phyloP scores from a whole-genome alignment of 1,140 invertebrate genomes.

The Protaetia brevitarsis region DNA sequence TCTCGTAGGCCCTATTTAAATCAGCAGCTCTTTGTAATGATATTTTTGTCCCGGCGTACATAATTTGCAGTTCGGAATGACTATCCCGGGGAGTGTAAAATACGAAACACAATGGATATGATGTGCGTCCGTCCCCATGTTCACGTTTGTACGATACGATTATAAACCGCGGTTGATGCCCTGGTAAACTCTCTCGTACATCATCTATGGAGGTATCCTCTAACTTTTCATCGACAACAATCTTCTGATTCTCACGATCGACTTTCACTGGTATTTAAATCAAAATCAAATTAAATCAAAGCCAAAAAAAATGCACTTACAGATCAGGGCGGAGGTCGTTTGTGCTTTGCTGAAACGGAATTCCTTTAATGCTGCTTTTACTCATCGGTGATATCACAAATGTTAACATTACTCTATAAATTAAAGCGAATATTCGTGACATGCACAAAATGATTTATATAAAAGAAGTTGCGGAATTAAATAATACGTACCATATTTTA shows the following conservation, averaged over 20 bases:
- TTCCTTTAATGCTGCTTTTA: slow-evolving; percentile 73
- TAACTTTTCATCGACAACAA: slow-evolving; percentile 77
- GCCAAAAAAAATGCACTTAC: slow-evolving; percentile 57
- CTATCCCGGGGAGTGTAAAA: slow-evolving; percentile 83
- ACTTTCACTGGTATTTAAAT: slow-evolving; percentile 68
- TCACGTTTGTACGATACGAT: slow-evolving; percentile 83
- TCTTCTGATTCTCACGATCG: slow-evolving; percentile 72
- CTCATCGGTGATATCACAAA: slow-evolving; percentile 75
- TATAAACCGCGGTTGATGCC: slow-evolving; percentile 87
- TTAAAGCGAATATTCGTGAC: no score
- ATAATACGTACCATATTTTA: slow-evolving; percentile 2
- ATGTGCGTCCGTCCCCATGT: slow-evolving; percentile 79
- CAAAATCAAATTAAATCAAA: slow-evolving; percentile 4
- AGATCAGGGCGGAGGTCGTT: slow-evolving; percentile 74
- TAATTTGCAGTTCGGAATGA: slow-evolving; percentile 81
- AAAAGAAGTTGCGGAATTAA: background rate
- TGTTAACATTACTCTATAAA: slow-evolving; percentile 53
- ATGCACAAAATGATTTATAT: background rate
- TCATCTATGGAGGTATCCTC: slow-evolving; percentile 81
- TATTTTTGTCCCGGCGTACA: slow-evolving; percentile 91
- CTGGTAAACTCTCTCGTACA: slow-evolving; percentile 74
- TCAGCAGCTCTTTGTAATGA: slow-evolving; percentile 77
- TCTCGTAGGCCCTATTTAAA: slow-evolving; percentile 78
- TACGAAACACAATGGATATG: slow-evolving; percentile 90
- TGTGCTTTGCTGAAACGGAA: slow-evolving; percentile 79